Base-by-base conservation (phyloP, 2,113 vertebrate genomes). In the Ifrita kowaldi region DNA sequence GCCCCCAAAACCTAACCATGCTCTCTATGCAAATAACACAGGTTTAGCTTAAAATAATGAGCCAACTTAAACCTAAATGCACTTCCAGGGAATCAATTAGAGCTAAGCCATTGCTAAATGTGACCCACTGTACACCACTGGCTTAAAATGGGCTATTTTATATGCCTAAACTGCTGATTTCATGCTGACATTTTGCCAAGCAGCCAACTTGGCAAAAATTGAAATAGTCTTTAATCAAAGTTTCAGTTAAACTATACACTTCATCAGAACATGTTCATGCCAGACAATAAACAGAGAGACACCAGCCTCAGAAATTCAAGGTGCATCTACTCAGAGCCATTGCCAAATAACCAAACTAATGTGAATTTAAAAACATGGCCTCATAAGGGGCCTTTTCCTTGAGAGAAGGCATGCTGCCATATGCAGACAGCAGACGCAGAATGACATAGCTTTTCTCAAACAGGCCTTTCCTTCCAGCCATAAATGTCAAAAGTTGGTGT, bases 31-130 rank as follows among this genome's bases (percentile, higher is more conserved):
- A 91, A 84, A 78, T 74, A 73, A 49, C 33, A 28, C n/a, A 76
- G 52, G 46, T 84, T 84, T 91, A 44, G 18, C 44, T 64, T 82
- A 60, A 94, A 91, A 76, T 87, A 97, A 93, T 41, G 65, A 90
- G 87, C 49, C 55, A 77, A 6, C 42, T 63, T 65, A 64, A 86
- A 80, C 46, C 12, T 65, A 53, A 30, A 70, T 84, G 46, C 39
- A 80, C 46, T 85, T 92, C 41, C 55, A 92, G 20, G 14, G 74
- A 94, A 69, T 47, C 73, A 89, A 19, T 83, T 90, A 92, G 26
- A 81, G 47, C 27, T 78, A 67, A 90, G 52, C 15, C 64, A 59
- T 47, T 46, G 30, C 50, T 86, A 80, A 93, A 70, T 77, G 82
- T 55, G 83, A 74, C 35, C 47, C 59, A 46, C 30, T 37, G 35